Base-by-base conservation (phyloP, 1,140 invertebrate species). In the Drosophila grimshawi region DNA sequence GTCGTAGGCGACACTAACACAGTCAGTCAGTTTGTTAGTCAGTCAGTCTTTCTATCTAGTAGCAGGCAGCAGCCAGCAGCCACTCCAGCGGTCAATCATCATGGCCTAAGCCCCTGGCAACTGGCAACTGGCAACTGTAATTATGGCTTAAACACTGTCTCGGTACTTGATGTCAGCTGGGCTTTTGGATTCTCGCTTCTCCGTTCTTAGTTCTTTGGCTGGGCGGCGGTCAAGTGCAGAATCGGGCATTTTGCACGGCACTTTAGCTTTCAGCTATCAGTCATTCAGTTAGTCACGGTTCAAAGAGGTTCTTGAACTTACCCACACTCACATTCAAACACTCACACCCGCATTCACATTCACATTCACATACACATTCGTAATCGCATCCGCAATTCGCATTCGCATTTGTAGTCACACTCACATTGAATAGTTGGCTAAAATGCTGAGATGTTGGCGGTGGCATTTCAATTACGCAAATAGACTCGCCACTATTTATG, bases 221-320 rank as follows among this genome's bases (percentile, higher is more conserved):
- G 59, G 57, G 60, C 83, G 67, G 45, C 86, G 85, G 85, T 88
- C 85, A 88, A 88, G 80, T 88, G 85, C 77, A 79, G 80, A 88
- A 89, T 85, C 80, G 70, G 52, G 51, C 71, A 78, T 82, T 86
- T 63, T 63, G 77, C 55, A 77, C 80, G 73, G 80, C 81, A 83
- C 69, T 81, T 81, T 69, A 75, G 70, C 66, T 71, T 69, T 74
- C 71, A 69, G 59, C 81, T 85, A 90, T 90, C 85, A 78, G 74
- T 90, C 81, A 88, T 88, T 90, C 78, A 74, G 85, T 88, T 89
- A 85, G 86, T 90, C 86, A 88, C 90, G 86, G 80, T 73, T 90
- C 75, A 75, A 80, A 78, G 60, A 78, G 85, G 74, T 88, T 83
- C 81, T 88, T 88, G 85, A 88, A 90, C 83, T 81, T 72, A 66